Evolutionary conservation across 1,140 invertebrate genomes (phyloP).

Genomic region (Zaprionus nigranus): DNA sequence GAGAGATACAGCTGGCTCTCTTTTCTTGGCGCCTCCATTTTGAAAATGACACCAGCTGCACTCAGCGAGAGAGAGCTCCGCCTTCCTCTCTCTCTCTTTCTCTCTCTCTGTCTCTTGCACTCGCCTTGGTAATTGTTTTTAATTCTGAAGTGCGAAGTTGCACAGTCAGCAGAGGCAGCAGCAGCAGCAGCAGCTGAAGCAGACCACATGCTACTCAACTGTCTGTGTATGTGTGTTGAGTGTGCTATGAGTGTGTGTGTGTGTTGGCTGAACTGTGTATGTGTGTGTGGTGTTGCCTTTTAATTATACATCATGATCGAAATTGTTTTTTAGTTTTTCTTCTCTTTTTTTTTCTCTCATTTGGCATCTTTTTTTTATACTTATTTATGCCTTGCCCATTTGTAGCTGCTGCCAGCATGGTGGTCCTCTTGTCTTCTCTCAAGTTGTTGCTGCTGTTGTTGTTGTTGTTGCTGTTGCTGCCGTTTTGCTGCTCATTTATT

Average conservation of each 20-base stretch:
- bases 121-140: constrained; percentile 67
- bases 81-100: constrained; percentile 25
- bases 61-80: constrained; percentile 52
- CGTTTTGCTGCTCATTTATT: constrained; percentile 79
- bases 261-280: constrained; percentile 39
- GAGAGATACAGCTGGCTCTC: constrained; percentile 6
- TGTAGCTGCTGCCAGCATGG: constrained; percentile 75
- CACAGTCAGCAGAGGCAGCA: constrained; percentile 66
- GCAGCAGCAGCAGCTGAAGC: constrained; percentile 37
- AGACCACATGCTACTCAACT: constrained; percentile 39
- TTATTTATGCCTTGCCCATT: constrained; percentile 78
- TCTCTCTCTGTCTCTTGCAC: constrained; percentile 7
- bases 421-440: constrained; percentile 75
- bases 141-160: constrained; percentile 82
- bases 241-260: constrained; percentile 18
- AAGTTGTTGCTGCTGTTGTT: constrained; percentile 42
- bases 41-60: constrained; percentile 76
- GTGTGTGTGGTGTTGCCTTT: constrained; percentile 66
- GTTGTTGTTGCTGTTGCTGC: constrained; percentile 50
- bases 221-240: constrained; percentile 51
- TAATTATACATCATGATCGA: constrained; percentile 82
- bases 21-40: constrained; percentile 79
- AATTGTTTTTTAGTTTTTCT: constrained; percentile 70
- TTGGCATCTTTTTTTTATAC: constrained; percentile 69
- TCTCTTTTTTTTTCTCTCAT: constrained; percentile 52